Evolutionary conservation across 2,888 invertebrate genomes (phyloP).

Genomic region (Tineola bisselliella): DNA sequence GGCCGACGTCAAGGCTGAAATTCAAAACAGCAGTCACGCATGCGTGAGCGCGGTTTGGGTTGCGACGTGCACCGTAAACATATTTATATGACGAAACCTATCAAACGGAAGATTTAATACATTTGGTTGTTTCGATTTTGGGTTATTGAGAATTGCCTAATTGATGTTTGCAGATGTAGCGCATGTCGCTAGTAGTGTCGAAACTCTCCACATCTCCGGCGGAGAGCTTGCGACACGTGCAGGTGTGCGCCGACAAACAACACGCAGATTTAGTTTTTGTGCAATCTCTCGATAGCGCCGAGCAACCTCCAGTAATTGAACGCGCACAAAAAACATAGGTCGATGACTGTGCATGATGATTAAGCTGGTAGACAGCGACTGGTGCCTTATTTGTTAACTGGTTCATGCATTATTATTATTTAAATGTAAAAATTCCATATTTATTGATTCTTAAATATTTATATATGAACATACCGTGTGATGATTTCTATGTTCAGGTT

Average conservation of each 20-base stretch:
- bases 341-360: slow-evolving; percentile 9
- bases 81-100: slow-evolving; percentile 8
- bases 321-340: slow-evolving; percentile 11
- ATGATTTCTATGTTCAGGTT: slow-evolving; percentile 30
- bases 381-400: not conserved
- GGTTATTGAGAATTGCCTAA: not conserved
- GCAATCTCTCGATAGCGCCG: slow-evolving; percentile 27
- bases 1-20: slow-evolving; percentile 69
- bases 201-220: slow-evolving; percentile 61
- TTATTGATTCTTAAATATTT: not conserved
- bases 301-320: slow-evolving; percentile 4
- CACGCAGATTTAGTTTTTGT: slow-evolving; percentile 58
- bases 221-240: slow-evolving; percentile 67
- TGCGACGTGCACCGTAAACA: slow-evolving; percentile 25
- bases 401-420: not conserved
- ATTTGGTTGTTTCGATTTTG: not conserved
- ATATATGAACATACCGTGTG: slow-evolving; percentile 38
- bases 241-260: slow-evolving; percentile 68
- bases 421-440: too few species aligned
- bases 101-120: not conserved
- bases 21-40: slow-evolving; percentile 67
- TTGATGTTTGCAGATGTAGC: not conserved
- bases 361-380: not conserved
- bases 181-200: slow-evolving; percentile 45
- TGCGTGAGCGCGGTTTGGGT: slow-evolving; percentile 55